Base-by-base conservation (phyloP, 2,113 vertebrate genomes). In the Menidia beryllina region DNA sequence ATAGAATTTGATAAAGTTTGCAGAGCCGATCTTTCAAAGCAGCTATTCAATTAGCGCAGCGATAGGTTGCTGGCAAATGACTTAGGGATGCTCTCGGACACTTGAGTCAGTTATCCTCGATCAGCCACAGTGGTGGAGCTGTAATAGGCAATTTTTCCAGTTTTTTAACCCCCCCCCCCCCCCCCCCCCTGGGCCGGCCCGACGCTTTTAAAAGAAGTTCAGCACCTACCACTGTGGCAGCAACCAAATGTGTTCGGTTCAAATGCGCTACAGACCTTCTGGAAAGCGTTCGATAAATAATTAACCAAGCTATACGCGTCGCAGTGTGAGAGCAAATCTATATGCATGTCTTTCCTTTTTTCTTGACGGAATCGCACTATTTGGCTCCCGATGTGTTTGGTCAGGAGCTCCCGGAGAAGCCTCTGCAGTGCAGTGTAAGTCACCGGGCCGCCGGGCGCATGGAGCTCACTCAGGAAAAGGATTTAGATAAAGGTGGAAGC, bases 371-470 rank as follows among this genome's bases (percentile, higher is more conserved):
- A 6, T 24, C 17, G 1, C 20, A 17, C 15, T 54, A 2, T 80
- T 81, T 86, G 78, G 57, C 63, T 77, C 52, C 7, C 2, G 58
- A 48, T 72, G 9, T 62, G 53, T 84, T 86, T 63, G 72, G 62
- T 79, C 59, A 51, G 63, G 61, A 77, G 77, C 77, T 81, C 62
- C 20, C 55, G 82, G 73, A 73, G 87, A 74, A 89, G 76, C 83
- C 85, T 90, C 91, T 91, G 91, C 91, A 92, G 83, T 92, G 91
- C 91, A 80, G 90, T 83, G 77, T 76, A 83, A 51, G 53, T 45
- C 82, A 72, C 60, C 65, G 58, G 79, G 82, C 82, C 75, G 75
- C 83, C 70, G 81, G 79, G 80, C 78, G 82, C 79, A 83, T 53
- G 80, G 63, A 50, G 79, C 84, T 86, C 85, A 74, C 58, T 50